Evolutionary conservation across 2,797 vertebrate genomes (phyloP).

Genomic region (Oryzias dopingdopingensis): DNA sequence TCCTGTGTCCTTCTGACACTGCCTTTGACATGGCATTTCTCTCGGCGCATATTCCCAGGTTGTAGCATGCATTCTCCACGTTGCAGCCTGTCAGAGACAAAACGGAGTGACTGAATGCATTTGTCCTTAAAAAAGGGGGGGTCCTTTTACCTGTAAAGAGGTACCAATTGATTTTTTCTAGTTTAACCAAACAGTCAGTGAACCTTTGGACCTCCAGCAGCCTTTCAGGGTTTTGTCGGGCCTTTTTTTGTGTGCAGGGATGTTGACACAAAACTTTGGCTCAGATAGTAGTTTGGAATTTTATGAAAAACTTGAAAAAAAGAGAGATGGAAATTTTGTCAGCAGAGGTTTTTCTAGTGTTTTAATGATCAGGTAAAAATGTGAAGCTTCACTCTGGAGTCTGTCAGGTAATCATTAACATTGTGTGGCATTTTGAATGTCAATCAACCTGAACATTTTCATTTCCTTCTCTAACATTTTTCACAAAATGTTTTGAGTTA

Average conservation of each 20-base stretch:
- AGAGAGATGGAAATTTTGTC: too few species aligned
- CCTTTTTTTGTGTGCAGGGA: too few species aligned
- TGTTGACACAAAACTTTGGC: too few species aligned
- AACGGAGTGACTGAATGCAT: background rate
- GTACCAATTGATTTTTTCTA: constrained; percentile 10
- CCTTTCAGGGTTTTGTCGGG: background rate
- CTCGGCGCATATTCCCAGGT: constrained; percentile 87
- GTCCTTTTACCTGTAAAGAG: background rate
- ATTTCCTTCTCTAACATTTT: background rate
- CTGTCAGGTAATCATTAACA: constrained; percentile 35
- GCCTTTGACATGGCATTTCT: constrained; percentile 86
- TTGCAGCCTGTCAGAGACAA: constrained; percentile 85
- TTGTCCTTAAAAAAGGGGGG: background rate
- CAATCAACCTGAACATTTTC: background rate
- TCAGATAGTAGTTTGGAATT: too few species aligned
- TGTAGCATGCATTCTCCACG: constrained; percentile 86
- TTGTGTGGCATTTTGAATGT: background rate
- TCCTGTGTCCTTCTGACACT: constrained; percentile 82
- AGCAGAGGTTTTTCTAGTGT: too few species aligned
- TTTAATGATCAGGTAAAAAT: too few species aligned
- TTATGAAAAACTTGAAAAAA: too few species aligned
- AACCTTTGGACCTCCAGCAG: constrained; percentile 30
- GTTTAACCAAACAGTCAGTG: constrained; percentile 17
- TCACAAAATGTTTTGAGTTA: too few species aligned
- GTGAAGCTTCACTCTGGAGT: background rate